A percentile compares a stretch with the other conserved stretches of the same genome.
phyloP scores from a whole-genome alignment of 2,113 vertebrate species.

The Pseudonaja textilis region DNA sequence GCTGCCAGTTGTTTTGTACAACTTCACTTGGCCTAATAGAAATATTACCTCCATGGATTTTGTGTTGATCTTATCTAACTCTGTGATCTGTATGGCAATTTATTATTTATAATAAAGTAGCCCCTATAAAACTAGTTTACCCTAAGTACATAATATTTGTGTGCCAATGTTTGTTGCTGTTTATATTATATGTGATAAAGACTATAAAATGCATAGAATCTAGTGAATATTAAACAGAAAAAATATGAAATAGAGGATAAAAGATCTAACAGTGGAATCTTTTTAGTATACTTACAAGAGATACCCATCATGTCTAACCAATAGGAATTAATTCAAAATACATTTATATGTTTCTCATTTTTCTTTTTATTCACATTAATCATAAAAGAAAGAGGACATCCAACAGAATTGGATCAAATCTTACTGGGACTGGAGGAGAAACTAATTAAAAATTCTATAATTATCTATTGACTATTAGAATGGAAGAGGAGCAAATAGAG shows the following conservation, averaged over 20 bases:
- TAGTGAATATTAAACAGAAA: neutral
- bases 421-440: no score
- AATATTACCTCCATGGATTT: neutral
- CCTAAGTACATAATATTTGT: neutral
- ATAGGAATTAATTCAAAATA: neutral
- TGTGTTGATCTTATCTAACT: constrained; percentile 11
- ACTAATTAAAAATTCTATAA: no score
- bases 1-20: neutral
- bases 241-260: neutral
- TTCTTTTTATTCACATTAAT: neutral
- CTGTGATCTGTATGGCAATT: neutral
- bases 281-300: neutral
- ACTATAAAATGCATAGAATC: neutral
- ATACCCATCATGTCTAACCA: neutral
- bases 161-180: neutral
- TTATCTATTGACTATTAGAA: no score
- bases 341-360: neutral
- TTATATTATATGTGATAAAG: constrained; percentile 1
- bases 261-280: neutral
- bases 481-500: no score
- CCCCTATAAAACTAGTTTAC: neutral
- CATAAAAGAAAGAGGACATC: neutral
- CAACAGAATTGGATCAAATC: no score
- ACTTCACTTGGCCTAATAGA: neutral
- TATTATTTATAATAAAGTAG: constrained; percentile 3